These are phyloP conservation scores for Caenorhabditis tropicalis DNA, from an alignment of 1,140 invertebrate species.

Conservation along the genomic window DNA sequence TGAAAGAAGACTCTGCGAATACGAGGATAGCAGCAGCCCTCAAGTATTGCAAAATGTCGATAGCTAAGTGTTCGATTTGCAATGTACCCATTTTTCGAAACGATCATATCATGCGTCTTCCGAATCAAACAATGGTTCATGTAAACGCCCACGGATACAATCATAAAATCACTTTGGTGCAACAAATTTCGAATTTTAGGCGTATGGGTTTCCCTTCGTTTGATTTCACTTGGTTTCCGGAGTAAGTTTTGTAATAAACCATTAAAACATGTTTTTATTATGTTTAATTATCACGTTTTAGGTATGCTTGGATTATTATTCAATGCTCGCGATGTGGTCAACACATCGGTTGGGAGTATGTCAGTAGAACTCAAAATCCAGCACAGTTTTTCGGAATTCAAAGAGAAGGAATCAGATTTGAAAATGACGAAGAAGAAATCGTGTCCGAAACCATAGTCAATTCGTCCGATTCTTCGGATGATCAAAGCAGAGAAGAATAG, in stretches of 20 bases:
- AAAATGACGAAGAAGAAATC: background rate
- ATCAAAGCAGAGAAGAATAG: background rate
- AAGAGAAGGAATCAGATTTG: background rate
- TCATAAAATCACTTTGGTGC: background rate
- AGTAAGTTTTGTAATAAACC: background rate
- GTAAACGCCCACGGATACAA: background rate
- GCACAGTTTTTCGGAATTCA: slow-evolving; percentile 1
- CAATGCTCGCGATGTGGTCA: background rate
- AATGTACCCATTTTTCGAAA: background rate
- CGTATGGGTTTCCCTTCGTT: background rate
- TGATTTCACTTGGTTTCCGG: slow-evolving; percentile 15
- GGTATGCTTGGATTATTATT: slow-evolving; percentile 23
- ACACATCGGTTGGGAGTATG: slow-evolving; percentile 24
- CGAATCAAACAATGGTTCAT: slow-evolving; percentile 20
- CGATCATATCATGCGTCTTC: slow-evolving; percentile 5
- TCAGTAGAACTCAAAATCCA: background rate
- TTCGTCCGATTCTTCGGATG: background rate
- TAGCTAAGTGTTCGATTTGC: background rate
- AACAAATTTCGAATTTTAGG: background rate
- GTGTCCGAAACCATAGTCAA: background rate
- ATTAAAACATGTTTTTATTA: background rate
- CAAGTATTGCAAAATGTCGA: slow-evolving; percentile 8
- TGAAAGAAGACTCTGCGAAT: background rate
- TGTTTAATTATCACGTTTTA: background rate
- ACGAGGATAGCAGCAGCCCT: background rate